phyloP scores from a whole-genome alignment of 2,113 vertebrate genomes.

The Rhinogobius similis region DNA sequence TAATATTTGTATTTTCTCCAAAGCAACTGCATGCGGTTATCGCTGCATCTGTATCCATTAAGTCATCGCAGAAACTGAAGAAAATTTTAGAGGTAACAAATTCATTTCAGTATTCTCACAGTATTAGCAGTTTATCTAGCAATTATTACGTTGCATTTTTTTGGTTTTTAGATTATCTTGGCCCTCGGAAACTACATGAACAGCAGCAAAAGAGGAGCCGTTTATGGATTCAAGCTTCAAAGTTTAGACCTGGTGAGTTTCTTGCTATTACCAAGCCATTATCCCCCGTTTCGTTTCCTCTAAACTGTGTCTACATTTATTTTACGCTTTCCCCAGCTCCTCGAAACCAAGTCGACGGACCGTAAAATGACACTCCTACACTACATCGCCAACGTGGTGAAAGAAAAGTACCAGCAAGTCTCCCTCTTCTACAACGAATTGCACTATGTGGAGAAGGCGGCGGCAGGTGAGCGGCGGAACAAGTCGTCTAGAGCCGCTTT shows the following conservation, averaged over 20 bases:
- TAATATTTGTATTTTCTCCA: background rate
- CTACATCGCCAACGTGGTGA: constrained; percentile 94
- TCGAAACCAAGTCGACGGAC: constrained; percentile 97
- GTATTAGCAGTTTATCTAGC: background rate
- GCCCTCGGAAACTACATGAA: constrained; percentile 99
- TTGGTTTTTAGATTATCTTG: constrained; percentile 88
- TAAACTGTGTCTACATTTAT: background rate
- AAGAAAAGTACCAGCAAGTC: constrained; percentile 92
- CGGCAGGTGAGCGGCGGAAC: constrained; percentile 79
- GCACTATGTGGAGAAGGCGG: constrained; percentile 95
- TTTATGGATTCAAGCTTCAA: constrained; percentile 98
- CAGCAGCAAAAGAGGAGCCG: constrained; percentile 97
- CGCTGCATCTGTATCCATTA: constrained; percentile 93
- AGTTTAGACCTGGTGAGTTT: constrained; percentile 91
- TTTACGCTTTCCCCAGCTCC: constrained; percentile 74
- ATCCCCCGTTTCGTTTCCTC: background rate
- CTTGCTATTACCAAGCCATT: background rate
- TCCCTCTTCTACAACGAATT: constrained; percentile 93
- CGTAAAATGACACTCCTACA: constrained; percentile 92
- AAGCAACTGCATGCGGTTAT: constrained; percentile 96
- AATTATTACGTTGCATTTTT: background rate
- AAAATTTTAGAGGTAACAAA: constrained; percentile 89
- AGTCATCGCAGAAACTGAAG: constrained; percentile 95
- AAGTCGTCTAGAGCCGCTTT: background rate
- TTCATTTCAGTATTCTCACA: background rate